These are phyloP conservation scores for Anguilla megastoma DNA, from an alignment of 2,797 vertebrate genomes.

Conservation along the genomic window DNA sequence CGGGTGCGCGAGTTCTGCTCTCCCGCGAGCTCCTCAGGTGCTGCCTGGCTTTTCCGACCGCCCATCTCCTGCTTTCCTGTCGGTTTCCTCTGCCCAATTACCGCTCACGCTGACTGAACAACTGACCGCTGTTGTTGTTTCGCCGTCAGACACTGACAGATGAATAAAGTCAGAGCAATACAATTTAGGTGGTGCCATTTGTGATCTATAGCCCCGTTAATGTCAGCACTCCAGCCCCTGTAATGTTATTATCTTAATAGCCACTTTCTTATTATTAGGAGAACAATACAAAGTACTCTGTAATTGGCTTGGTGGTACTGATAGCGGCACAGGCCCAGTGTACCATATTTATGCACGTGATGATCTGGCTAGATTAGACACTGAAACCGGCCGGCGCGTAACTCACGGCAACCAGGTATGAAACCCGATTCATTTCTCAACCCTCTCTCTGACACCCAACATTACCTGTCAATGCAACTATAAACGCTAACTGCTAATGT, in stretches of 20 bases:
- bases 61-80: background rate
- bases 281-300: background rate
- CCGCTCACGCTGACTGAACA: background rate
- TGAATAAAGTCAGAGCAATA: background rate
- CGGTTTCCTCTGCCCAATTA: background rate
- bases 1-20: conserved; percentile 36
- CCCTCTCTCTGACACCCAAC: background rate
- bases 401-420: background rate
- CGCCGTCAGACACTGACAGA: background rate
- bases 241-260: background rate
- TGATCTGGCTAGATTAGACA: background rate
- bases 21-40: conserved; percentile 46
- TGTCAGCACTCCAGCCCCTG: background rate
- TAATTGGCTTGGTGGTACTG: background rate
- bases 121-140: background rate
- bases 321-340: background rate
- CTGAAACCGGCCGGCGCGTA: background rate
- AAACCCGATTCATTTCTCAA: background rate
- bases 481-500: background rate
- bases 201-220: background rate
- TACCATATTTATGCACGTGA: too few species aligned
- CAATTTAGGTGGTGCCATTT: background rate
- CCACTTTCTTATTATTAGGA: background rate
- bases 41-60: conserved; percentile 19
- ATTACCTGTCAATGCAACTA: background rate